Conservation (phyloP, 2,888 invertebrate species). For the Panopea generosa region DNA sequence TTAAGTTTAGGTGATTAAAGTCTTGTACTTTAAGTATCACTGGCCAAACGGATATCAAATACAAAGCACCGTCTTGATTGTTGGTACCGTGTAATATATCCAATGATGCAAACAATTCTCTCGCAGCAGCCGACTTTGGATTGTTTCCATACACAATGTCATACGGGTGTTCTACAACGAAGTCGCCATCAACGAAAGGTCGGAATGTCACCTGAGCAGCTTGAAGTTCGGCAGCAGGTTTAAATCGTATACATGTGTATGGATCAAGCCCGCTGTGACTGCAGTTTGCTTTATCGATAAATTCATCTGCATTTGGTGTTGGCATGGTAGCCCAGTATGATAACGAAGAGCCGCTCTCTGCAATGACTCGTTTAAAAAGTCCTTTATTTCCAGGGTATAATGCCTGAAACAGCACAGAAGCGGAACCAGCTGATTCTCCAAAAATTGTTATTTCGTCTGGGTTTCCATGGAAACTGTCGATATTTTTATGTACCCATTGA, state of each 20-base stretch:
- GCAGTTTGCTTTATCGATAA: constrained; percentile 20
- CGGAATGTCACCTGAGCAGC: neutral
- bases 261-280: constrained; percentile 1
- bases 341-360: constrained; percentile 43
- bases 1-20: constrained; percentile 28
- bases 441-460: constrained; percentile 49
- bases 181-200: constrained; percentile 43
- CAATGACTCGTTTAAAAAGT: constrained; percentile 40
- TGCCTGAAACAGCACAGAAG: constrained; percentile 45
- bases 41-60: constrained; percentile 22
- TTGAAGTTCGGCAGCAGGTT: constrained; percentile 6
- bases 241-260: constrained; percentile 19
- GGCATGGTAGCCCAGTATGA: constrained; percentile 22
- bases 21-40: constrained; percentile 11
- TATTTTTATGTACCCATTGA: constrained; percentile 57
- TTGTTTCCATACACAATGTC: constrained; percentile 36
- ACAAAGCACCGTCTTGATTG: constrained; percentile 36
- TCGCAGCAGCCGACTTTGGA: constrained; percentile 21
- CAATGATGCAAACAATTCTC: constrained; percentile 37
- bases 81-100: constrained; percentile 47
- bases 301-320: constrained; percentile 10
- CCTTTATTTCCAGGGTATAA: constrained; percentile 56
- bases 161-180: constrained; percentile 28
- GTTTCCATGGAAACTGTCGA: constrained; percentile 41
- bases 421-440: constrained; percentile 52